Evolutionary conservation across 2,797 vertebrate species (phyloP), one percentile per base, ranked within the genome.

Genomic region (Catostomus latipinnis): DNA sequence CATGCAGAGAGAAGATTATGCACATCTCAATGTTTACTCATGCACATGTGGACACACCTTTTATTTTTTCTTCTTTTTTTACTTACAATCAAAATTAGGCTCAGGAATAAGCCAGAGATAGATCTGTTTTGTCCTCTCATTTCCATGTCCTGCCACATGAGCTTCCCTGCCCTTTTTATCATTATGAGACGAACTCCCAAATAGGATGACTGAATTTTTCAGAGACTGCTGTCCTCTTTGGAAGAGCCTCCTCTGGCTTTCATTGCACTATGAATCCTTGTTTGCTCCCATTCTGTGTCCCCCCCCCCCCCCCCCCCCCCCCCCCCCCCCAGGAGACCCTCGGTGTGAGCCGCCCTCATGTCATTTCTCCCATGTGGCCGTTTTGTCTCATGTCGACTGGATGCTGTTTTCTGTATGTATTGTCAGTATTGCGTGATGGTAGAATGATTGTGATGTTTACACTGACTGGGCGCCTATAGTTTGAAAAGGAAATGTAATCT

Each of bases 261-360:
- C 90, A 91, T 94, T 94, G 93, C 93, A 94, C 93, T 94, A 93
- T 89, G 86, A 88, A 93, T 92, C 89, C 88, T 88, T 89, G 81
- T 79, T 83, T 86, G 46, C 18, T 71, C 76, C 72, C 16, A 66
- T 70, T 11, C 81, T 84, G 87, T 86, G 57, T 34, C 34, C 4
- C 45, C 58, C 50, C 22, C 49, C 4, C 6, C 6, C 43, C 78
- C 6, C 43, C 78, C n/a, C n/a, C 34, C 4, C 45, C 34, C 4
- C 45, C 34, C 4, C 45, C 34, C 4, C 45, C 6, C 43, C 78
- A 87, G 88, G 91, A 81, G 82, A 78, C 48, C 65, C 87, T 84
- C 87, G 82, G 82, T 78, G 67, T 83, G 18, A 52, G 72, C 71
- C 75, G 48, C 14, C 69, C 50, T 85, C 45, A 18, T 81, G 14